Conservation (phyloP, 2,888 invertebrate species). For the Slavum lentiscoides region DNA sequence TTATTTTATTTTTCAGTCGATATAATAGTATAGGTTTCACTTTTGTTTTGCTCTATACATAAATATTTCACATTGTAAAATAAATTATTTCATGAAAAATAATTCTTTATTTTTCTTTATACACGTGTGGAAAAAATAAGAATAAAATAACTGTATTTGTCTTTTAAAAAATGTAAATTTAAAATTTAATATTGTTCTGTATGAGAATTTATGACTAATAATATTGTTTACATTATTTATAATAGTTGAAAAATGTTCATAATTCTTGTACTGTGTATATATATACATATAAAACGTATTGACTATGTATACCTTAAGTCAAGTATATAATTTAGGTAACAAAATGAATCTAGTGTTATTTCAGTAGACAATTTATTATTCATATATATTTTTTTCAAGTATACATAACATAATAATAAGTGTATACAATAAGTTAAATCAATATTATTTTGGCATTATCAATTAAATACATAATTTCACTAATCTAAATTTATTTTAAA, state of each 20-base stretch:
- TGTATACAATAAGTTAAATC: not conserved
- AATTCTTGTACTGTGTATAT: constrained; percentile 2
- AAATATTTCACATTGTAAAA: constrained; percentile 20
- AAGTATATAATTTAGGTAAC: constrained; percentile 28
- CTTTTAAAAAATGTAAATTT: not conserved
- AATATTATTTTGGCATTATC: not conserved
- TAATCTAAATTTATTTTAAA: not conserved
- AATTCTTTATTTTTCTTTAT: not conserved
- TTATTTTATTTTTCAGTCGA: constrained; percentile 33
- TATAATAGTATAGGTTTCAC: not conserved
- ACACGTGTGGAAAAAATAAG: constrained; percentile 8
- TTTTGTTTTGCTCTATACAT: constrained; percentile 3
- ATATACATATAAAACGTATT: constrained; percentile 21
- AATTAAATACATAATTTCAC: constrained; percentile 9
- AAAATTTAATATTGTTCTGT: not conserved
- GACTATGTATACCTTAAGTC: constrained; percentile 8
- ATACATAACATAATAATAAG: not conserved
- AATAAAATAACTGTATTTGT: not conserved
- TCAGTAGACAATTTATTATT: not conserved
- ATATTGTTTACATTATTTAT: not conserved
- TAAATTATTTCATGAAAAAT: constrained; percentile 15
- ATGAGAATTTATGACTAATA: not conserved
- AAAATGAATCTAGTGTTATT: constrained; percentile 15
- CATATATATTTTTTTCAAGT: constrained; percentile 5
- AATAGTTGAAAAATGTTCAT: constrained; percentile 16